Base-by-base conservation (phyloP, 2,888 invertebrate species). In the Xanthia togata region DNA sequence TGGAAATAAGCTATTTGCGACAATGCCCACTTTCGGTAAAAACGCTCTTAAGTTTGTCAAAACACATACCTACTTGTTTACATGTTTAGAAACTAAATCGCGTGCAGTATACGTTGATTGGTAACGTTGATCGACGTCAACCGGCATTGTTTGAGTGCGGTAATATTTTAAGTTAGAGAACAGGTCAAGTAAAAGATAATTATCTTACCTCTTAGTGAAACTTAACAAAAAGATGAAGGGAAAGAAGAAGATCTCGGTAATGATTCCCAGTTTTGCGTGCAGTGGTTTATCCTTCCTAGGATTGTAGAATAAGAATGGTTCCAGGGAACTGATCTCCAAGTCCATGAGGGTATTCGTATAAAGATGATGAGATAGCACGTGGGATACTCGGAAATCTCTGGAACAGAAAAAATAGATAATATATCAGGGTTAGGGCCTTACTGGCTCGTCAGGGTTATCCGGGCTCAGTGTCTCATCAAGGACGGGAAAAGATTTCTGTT, bases 261-360 rank as follows among this genome's bases (percentile, higher is more conserved):
- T 93, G 35, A 97, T 95, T 0, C 96, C 92, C 83, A 97, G 97
- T 81, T 97, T 95, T 70, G 95, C 93, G 4, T 97, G 63, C 2
- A 94, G 81, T 2, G 93, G 92, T 77, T 95, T 93, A 35, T 96
- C 95, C 91, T 97, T 97, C 65, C 97, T 92, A 0, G 98, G 98
- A 70, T 98, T 92, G 96, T 97, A 98, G 67, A 97, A 96, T 1
- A 98, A 91, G 57, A 98, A 90, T 0, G 98, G 98, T 90, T 98
- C 98, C 55, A 97, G 94, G 71, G 97, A 94, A 70, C 97, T 97
- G 23, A 98, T 95, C 91, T 98, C 98, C 81, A 97, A 94, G 93
- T 98, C 98, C 93, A 97, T 97, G 6, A 98, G 93, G 0, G 98
- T 98, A 90, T 98, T 98, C 0, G 98, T 97, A 90, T 97, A 98